Conservation (phyloP, 2,797 vertebrate species). For the Dromococcyx pavoninus region DNA sequence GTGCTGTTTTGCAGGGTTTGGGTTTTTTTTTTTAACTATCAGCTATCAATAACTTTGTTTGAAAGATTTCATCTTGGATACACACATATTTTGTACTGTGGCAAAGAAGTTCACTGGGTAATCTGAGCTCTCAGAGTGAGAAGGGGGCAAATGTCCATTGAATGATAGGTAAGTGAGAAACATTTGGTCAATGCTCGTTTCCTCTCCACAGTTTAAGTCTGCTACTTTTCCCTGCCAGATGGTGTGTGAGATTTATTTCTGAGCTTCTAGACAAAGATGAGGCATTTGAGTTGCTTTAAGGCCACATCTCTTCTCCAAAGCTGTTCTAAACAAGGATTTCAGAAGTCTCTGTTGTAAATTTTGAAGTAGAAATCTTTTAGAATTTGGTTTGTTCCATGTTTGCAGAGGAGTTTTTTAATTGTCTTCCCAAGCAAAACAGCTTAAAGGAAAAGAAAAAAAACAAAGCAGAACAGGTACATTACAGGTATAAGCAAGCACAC, state of each 20-base stretch:
- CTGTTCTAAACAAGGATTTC: background rate
- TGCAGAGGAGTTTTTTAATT: background rate
- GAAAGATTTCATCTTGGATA: background rate
- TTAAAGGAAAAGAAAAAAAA: background rate
- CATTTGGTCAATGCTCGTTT: constrained; percentile 24
- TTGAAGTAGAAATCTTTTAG: background rate
- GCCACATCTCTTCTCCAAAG: background rate
- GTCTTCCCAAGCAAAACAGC: background rate
- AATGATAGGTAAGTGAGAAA: background rate
- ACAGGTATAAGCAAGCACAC: background rate
- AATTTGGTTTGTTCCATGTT: background rate
- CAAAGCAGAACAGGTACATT: background rate
- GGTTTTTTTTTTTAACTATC: background rate
- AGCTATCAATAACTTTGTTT: background rate
- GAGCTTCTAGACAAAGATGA: constrained; percentile 23
- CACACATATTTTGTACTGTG: background rate
- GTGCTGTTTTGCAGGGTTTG: background rate
- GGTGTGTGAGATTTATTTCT: constrained; percentile 35
- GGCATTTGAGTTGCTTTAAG: constrained; percentile 22
- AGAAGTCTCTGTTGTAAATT: background rate
- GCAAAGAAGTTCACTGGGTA: background rate
- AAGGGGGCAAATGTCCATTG: background rate
- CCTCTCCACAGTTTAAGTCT: background rate
- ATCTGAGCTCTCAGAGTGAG: background rate
- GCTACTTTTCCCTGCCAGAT: constrained; percentile 18